Percentiles rank a stretch among this genome's conserved stretches.
These are phyloP conservation scores for Acomys russatus DNA, from an alignment of 2,797 vertebrate genomes.

Conservation along the genomic window DNA sequence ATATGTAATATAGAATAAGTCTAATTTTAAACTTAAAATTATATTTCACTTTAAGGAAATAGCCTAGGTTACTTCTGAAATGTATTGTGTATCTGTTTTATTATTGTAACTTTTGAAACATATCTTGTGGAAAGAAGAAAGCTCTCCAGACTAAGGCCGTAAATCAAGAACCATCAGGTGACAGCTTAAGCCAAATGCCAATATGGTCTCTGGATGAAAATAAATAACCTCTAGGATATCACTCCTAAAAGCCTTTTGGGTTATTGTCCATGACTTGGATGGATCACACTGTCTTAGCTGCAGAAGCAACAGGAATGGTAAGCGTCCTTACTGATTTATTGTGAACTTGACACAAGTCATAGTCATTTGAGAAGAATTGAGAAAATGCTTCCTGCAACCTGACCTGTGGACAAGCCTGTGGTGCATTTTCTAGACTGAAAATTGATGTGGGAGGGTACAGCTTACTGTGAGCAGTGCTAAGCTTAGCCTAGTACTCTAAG, in stretches of 20 bases:
- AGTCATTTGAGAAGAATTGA: neutral
- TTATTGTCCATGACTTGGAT: neutral
- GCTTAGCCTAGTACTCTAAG: neutral
- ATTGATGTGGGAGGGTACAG: neutral
- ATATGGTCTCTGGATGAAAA: constrained; percentile 38
- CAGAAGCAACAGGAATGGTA: constrained; percentile 12
- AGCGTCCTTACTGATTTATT: neutral
- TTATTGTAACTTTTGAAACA: constrained; percentile 32
- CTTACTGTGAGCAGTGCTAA: neutral
- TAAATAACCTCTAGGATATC: constrained; percentile 10
- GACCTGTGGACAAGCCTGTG: neutral
- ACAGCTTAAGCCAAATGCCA: constrained; percentile 56
- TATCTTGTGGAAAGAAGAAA: neutral
- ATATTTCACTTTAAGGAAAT: constrained; percentile 46
- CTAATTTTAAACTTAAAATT: constrained; percentile 14
- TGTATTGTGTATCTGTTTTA: constrained; percentile 1
- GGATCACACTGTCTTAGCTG: neutral
- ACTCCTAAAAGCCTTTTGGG: neutral
- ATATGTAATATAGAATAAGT: neutral
- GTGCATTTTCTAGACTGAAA: too few relatives aligned
- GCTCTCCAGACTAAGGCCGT: constrained; percentile 26
- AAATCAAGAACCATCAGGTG: constrained; percentile 53
- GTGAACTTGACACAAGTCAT: neutral
- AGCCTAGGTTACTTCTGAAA: constrained; percentile 37
- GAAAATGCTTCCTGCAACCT: neutral